Conservation (phyloP, 2,113 vertebrate genomes). For the Bujurquina vittata region DNA sequence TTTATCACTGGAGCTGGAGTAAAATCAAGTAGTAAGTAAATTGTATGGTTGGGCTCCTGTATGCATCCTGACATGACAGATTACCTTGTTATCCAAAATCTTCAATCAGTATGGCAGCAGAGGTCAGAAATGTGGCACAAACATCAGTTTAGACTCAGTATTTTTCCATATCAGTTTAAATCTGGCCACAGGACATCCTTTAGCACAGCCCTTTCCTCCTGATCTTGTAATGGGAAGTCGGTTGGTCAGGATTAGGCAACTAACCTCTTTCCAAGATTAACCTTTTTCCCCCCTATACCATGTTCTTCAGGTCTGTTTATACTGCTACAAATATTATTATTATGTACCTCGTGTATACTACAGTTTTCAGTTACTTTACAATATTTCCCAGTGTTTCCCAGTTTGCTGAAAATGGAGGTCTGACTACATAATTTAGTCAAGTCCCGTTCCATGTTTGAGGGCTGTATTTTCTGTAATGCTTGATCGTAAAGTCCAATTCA, state of each 20-base stretch:
- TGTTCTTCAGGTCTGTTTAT: not conserved
- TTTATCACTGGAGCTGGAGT: not conserved
- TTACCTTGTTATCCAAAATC: not conserved
- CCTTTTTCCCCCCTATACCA: not conserved
- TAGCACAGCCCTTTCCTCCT: conserved; percentile 56
- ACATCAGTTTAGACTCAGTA: conserved; percentile 17
- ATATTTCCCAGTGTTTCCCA: not conserved
- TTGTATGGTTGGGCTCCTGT: not conserved
- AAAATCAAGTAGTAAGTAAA: not conserved
- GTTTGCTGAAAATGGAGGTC: not conserved
- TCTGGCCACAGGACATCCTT: conserved; percentile 71
- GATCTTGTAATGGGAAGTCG: conserved; percentile 38
- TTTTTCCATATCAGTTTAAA: conserved; percentile 51
- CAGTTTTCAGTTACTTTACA: not conserved
- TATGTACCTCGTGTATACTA: not conserved
- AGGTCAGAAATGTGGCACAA: not conserved
- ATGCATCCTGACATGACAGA: not conserved
- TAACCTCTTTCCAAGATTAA: not conserved
- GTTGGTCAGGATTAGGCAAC: conserved; percentile 15
- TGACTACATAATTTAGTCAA: not conserved
- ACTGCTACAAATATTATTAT: not conserved
- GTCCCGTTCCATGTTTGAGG: not conserved
- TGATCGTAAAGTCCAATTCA: not conserved
- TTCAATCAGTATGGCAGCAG: not conserved
- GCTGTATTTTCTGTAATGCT: not conserved